These are phyloP conservation scores for Eupeodes latifasciatus DNA, from an alignment of 2,888 invertebrate species.

Conservation along the genomic window DNA sequence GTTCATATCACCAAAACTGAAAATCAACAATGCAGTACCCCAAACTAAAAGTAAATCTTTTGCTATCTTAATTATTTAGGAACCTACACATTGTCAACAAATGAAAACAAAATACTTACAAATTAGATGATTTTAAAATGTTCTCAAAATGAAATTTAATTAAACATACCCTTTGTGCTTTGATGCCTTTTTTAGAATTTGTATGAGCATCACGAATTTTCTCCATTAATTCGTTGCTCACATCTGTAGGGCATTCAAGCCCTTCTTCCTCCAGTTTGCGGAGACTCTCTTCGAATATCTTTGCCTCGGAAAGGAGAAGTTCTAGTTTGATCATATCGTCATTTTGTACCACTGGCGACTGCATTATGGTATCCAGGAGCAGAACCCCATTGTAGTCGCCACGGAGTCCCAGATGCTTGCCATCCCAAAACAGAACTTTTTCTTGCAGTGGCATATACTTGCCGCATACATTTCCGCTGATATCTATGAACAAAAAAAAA, in stretches of 20 bases:
- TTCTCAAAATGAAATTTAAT: neutral
- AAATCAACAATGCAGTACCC: no score
- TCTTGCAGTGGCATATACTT: slow-evolving; percentile 92
- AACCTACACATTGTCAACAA: neutral
- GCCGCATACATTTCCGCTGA: slow-evolving; percentile 88
- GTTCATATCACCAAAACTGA: no score
- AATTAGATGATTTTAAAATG: neutral
- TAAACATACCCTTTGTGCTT: slow-evolving; percentile 92
- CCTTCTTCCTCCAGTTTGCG: slow-evolving; percentile 90
- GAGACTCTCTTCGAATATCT: slow-evolving; percentile 92
- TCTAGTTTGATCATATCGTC: slow-evolving; percentile 93
- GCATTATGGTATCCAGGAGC: slow-evolving; percentile 94
- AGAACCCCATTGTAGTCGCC: slow-evolving; percentile 96
- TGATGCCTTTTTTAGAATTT: slow-evolving; percentile 92
- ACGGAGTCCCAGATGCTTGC: slow-evolving; percentile 91
- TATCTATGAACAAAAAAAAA: slow-evolving; percentile 85
- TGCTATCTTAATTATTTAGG: no score
- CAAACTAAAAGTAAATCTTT: no score
- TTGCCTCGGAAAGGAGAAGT: slow-evolving; percentile 94
- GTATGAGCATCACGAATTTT: slow-evolving; percentile 90
- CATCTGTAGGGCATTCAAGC: slow-evolving; percentile 91
- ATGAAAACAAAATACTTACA: neutral
- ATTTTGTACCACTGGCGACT: slow-evolving; percentile 90
- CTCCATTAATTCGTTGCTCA: slow-evolving; percentile 90
- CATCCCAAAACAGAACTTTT: slow-evolving; percentile 93